Base-by-base conservation (phyloP, 2,113 vertebrate genomes). In the Psilopsiagon aurifrons region DNA sequence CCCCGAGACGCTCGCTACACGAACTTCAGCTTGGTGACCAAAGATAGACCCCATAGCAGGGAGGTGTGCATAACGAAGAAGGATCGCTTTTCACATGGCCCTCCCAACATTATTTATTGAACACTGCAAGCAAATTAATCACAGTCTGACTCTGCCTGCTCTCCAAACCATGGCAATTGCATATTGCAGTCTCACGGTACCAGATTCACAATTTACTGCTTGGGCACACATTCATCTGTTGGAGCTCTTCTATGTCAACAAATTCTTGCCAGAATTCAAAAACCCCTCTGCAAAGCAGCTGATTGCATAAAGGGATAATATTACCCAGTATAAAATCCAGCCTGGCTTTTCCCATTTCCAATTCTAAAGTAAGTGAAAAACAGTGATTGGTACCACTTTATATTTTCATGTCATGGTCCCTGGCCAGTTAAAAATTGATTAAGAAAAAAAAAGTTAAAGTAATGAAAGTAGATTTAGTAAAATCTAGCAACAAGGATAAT, bases 41-140 rank as follows among this genome's bases (percentile, higher is more conserved):
- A 98, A 97, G 95, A 97, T 90, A 97, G 97, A 25, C 66, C 88
- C 87, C 5, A 7, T n/a, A 92, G 93, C 88, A 68, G 90, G 84
- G 96, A 91, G 91, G 85, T 62, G 91, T 28, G 63, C 90, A 23
- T 28, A 85, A 31, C 81, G 46, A 54, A 33, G 17, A 1, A 55
- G 88, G 94, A 97, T 96, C 86, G 16, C 76, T 92, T 98, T 98
- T 96, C 94, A 52, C 46, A 9, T 75, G 92, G 92, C 95, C 88
- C 93, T 92, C 90, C 33, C 3, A 43, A 86, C 73, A n/a, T 79
- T 80, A 90, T 46, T 95, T 86, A 73, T 60, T 68, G 93, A 92
- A 82, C 6, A 1, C 89, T 33, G 76, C 1, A 20, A 94, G 94
- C 84, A 93, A 83, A 86, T 75, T 35, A 44, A 84, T 90, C 76